These are phyloP conservation scores for Urosaurus nigricauda DNA, from an alignment of 2,797 vertebrate genomes.

Conservation along the genomic window DNA sequence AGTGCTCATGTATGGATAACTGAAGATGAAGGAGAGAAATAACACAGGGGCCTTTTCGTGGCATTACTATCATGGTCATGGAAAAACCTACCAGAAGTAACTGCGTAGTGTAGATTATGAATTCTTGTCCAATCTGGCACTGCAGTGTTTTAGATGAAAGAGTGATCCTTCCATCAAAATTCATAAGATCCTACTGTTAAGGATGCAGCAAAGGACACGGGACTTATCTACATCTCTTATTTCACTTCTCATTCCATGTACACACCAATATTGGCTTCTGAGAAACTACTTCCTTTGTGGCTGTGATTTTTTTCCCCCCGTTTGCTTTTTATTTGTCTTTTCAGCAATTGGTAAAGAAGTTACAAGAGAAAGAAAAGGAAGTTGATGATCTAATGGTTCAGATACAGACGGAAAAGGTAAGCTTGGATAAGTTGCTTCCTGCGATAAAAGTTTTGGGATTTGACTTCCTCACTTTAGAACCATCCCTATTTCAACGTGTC, in stretches of 20 bases:
- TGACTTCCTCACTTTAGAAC: neutral
- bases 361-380: slow-evolving; percentile 89
- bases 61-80: neutral
- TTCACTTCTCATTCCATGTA: too few species aligned
- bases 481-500: neutral
- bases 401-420: slow-evolving; percentile 90
- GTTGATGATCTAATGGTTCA: slow-evolving; percentile 79
- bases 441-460: neutral
- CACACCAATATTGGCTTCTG: neutral
- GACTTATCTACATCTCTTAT: too few species aligned
- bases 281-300: neutral
- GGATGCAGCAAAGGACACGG: too few species aligned
- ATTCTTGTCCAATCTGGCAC: neutral
- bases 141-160: neutral
- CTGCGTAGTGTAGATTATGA: neutral
- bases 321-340: slow-evolving; percentile 40
- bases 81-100: neutral
- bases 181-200: neutral
- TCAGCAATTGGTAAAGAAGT: slow-evolving; percentile 85
- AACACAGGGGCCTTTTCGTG: neutral
- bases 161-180: neutral
- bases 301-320: neutral
- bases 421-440: neutral
- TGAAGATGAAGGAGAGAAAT: neutral
- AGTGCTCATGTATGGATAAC: too few species aligned